Percentiles rank a stretch among this genome's conserved stretches.
Evolutionary conservation across 2,113 vertebrate species (phyloP).

Genomic region (Rutilus rutilus): DNA sequence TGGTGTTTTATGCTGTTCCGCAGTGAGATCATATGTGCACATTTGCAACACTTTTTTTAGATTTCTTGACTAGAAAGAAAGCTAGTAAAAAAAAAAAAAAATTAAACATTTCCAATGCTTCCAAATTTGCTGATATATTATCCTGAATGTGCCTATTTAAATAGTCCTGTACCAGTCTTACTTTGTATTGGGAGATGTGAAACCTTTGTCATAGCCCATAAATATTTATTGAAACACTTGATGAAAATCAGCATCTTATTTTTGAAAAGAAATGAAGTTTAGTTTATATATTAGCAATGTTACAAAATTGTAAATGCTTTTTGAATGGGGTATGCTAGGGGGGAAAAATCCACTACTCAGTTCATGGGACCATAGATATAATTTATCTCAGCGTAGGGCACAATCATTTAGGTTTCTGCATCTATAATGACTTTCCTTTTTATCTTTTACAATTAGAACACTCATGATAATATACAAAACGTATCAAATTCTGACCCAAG

Average conservation of each 20-base stretch:
- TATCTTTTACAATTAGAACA: constrained; percentile 9
- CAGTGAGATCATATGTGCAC: constrained; percentile 38
- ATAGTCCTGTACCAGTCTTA: constrained; percentile 63
- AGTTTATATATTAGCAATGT: constrained; percentile 27
- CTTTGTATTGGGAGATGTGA: constrained; percentile 21
- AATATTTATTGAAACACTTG: constrained; percentile 10
- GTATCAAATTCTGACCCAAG: background rate
- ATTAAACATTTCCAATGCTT: constrained; percentile 68
- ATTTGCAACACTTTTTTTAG: constrained; percentile 54
- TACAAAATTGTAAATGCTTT: constrained; percentile 30
- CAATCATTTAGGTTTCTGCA: constrained; percentile 23
- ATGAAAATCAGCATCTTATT: constrained; percentile 28
- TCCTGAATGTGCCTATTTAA: constrained; percentile 76
- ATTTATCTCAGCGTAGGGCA: constrained; percentile 26
- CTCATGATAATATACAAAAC: background rate
- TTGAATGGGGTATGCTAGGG: background rate
- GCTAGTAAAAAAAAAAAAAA: background rate
- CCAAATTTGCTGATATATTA: constrained; percentile 70
- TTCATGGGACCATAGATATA: constrained; percentile 3
- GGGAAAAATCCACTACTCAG: background rate
- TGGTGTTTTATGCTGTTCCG: constrained; percentile 53
- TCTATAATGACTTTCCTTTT: background rate
- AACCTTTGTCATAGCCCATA: constrained; percentile 20
- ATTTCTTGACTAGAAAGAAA: constrained; percentile 62
- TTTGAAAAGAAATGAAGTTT: constrained; percentile 7